Base-by-base conservation (phyloP, 2,113 vertebrate genomes). In the Oriolus oriolus region DNA sequence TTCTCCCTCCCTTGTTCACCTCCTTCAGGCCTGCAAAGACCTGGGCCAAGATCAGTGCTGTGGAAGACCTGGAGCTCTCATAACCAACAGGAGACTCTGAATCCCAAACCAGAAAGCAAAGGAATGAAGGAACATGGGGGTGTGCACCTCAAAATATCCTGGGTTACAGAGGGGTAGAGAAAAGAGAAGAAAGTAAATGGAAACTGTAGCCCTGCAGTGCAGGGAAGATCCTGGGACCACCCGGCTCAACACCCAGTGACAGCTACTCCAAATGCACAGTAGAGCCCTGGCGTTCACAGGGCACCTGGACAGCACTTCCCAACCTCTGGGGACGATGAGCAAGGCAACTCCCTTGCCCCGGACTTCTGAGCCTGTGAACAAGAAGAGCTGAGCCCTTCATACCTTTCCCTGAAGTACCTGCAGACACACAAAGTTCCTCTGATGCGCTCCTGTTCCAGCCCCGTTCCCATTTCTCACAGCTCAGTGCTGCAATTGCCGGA, bases 221-320 rank as follows among this genome's bases (percentile, higher is more conserved):
- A 80, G 35, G 28, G 53, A 41, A 54, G 71, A 41, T 21, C 11
- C 15, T 10, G 42, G n/a, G 33, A n/a, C 15, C 31, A 22, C 0
- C 16, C 12, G n/a, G 47, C 39, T 33, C 7, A 70, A 39, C 33
- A 27, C 14, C 31, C 44, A 53, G 3, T 7, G 5, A 5, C 28
- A 28, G 19, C 35, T 42, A 3, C 6, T 61, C 41, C 53, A 16
- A 42, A 35, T 0, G 11, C 56, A 4, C 47, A 8, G 33, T 0
- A 1, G 8, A 26, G 74, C 13, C 50, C 49, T 44, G 35, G 49
- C 87, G 24, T 4, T 18, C 57, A 5, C 53, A 8, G 9, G 2
- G 83, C 39, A 41, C 27, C 49, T 22, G 54, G 50, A 24, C 31
- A 69, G 71, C 28, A 61, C 17, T 37, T 20, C 37, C 52, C 66